Percentiles rank a stretch among this genome's conserved stretches.
These are phyloP conservation scores for Poeciliopsis paucimaculata DNA, from an alignment of 2,797 vertebrate species.

Conservation along the genomic window DNA sequence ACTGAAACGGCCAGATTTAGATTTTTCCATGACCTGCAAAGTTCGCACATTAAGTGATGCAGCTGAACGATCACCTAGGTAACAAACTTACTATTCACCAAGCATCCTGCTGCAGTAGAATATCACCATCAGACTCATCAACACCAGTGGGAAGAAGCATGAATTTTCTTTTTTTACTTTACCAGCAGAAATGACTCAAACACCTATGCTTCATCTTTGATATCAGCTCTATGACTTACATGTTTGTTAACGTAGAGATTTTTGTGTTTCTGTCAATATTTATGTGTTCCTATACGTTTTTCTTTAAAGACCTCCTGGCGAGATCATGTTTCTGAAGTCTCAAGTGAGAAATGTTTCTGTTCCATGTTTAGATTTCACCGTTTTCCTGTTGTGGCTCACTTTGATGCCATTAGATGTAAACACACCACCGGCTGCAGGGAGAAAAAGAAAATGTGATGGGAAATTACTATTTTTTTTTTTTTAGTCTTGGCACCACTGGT, in stretches of 20 bases:
- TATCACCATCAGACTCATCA: not conserved
- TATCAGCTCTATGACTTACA: not conserved
- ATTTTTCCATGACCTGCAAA: not conserved
- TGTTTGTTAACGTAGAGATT: not conserved
- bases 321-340: not conserved
- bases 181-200: not conserved
- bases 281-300: not conserved
- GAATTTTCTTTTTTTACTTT: not conserved
- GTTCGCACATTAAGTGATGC: not conserved
- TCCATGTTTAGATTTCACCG: not conserved
- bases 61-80: not conserved
- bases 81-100: not conserved
- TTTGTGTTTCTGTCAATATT: not conserved
- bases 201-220: not conserved
- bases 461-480: not conserved
- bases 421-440: not conserved
- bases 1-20: not conserved
- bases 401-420: not conserved
- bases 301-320: not conserved
- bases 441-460: not conserved
- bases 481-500: not conserved
- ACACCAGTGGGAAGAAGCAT: not conserved
- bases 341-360: not conserved
- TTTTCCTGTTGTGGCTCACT: not conserved
- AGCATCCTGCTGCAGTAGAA: not conserved